A percentile compares a stretch with the other conserved stretches of the same genome.
phyloP scores from a whole-genome alignment of 2,888 invertebrate genomes.

The Apodemia mormo region DNA sequence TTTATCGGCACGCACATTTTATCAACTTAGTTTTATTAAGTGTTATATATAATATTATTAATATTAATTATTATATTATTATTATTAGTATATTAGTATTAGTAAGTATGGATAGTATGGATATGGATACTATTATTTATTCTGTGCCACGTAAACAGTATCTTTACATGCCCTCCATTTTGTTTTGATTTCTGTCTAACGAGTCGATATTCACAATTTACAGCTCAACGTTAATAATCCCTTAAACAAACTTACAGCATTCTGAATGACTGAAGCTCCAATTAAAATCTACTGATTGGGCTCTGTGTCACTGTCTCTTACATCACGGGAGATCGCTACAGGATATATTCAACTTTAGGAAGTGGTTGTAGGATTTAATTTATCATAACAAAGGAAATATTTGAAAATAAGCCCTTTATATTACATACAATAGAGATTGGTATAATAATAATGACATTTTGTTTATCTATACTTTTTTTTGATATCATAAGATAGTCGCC shows the following conservation, averaged over 20 bases:
- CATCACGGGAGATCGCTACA: slow-evolving; percentile 12
- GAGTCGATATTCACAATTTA: neutral
- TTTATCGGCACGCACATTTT: too few relatives aligned
- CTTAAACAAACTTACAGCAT: slow-evolving; percentile 24
- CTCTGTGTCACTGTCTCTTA: slow-evolving; percentile 41
- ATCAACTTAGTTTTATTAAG: too few relatives aligned
- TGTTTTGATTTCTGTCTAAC: neutral
- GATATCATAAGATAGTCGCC: too few relatives aligned
- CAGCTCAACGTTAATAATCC: slow-evolving; percentile 16
- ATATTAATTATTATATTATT: too few relatives aligned
- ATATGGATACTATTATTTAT: too few relatives aligned
- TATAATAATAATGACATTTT: neutral
- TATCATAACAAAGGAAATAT: slow-evolving; percentile 19
- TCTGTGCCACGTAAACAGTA: neutral
- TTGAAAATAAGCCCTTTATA: slow-evolving; percentile 24
- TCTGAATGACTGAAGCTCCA: slow-evolving; percentile 37
- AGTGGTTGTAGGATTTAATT: slow-evolving; percentile 13
- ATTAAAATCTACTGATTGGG: slow-evolving; percentile 42
- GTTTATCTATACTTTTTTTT: neutral
- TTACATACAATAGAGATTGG: neutral
- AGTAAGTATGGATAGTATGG: too few relatives aligned
- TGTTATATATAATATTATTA: too few relatives aligned
- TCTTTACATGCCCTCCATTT: neutral
- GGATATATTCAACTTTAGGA: slow-evolving; percentile 2
- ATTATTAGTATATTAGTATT: too few relatives aligned